A percentile compares a stretch with the other conserved stretches of the same genome.
Conservation (phyloP, 2,888 invertebrate species). For the Thysanoteuthis rhombus region DNA sequence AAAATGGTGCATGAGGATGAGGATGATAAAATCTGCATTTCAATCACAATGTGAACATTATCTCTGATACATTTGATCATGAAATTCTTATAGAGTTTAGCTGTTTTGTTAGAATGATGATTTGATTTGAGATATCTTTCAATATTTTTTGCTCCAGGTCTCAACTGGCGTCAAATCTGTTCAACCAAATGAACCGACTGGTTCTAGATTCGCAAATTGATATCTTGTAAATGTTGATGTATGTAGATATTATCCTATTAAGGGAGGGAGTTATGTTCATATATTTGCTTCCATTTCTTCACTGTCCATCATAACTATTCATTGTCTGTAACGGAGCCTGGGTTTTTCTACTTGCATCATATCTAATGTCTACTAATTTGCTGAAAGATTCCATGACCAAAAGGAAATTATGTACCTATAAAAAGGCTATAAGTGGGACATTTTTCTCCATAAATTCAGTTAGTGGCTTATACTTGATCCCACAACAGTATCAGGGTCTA, state of each 20-base stretch:
- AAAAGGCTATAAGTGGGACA: constrained; percentile 12
- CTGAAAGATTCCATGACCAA: neutral
- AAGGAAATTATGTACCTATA: constrained; percentile 12
- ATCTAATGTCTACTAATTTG: neutral
- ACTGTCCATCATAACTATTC: constrained; percentile 12
- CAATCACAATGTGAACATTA: too few species aligned
- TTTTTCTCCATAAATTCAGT: constrained; percentile 12
- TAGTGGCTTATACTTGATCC: neutral
- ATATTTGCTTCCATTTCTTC: constrained; percentile 12
- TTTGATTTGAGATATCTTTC: neutral
- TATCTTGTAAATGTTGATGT: neutral
- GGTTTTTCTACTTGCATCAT: neutral
- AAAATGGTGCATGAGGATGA: too few species aligned
- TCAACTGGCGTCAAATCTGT: neutral
- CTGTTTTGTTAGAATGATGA: neutral
- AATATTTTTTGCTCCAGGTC: neutral
- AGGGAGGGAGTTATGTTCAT: neutral
- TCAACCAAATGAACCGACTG: neutral
- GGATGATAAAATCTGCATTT: too few species aligned
- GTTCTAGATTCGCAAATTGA: neutral
- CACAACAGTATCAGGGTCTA: neutral
- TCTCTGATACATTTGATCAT: too few species aligned
- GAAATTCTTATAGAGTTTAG: too few species aligned
- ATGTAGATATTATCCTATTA: constrained; percentile 12
- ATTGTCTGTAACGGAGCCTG: neutral